Conservation (phyloP, 2,888 invertebrate genomes). For the Gortyna flavago region DNA sequence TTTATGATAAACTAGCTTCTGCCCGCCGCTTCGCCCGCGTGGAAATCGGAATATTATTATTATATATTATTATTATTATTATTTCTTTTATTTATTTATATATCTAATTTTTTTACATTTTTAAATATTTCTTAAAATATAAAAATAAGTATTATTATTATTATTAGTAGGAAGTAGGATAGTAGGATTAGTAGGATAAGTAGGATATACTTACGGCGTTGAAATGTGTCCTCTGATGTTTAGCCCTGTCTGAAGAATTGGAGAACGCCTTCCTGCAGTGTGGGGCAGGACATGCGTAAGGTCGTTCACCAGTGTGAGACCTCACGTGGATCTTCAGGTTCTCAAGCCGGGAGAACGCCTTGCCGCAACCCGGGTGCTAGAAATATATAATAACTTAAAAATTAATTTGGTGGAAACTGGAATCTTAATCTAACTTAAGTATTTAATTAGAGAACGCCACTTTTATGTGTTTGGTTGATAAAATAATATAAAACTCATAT, state of each 20-base stretch:
- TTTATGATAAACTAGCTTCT: too few relatives aligned
- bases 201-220: conserved; percentile 96
- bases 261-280: conserved; percentile 99
- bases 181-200: too few relatives aligned
- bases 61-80: too few relatives aligned
- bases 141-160: too few relatives aligned
- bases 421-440: background rate
- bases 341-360: conserved; percentile 98
- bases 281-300: conserved; percentile 97
- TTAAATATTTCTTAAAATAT: too few relatives aligned
- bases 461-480: background rate
- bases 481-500: background rate
- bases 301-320: conserved; percentile 98
- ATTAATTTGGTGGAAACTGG: background rate
- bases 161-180: too few relatives aligned
- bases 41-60: too few relatives aligned
- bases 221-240: conserved; percentile 99
- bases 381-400: background rate
- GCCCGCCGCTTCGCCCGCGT: too few relatives aligned
- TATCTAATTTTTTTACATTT: too few relatives aligned
- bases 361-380: conserved; percentile 98
- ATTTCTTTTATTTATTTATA: too few relatives aligned
- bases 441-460: background rate
- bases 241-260: conserved; percentile 99
- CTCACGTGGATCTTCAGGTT: conserved; percentile 99